Percentiles rank a stretch among this genome's conserved stretches.
These are phyloP conservation scores for Drosophila seguyi DNA, from an alignment of 1,140 invertebrate genomes.

Conservation along the genomic window DNA sequence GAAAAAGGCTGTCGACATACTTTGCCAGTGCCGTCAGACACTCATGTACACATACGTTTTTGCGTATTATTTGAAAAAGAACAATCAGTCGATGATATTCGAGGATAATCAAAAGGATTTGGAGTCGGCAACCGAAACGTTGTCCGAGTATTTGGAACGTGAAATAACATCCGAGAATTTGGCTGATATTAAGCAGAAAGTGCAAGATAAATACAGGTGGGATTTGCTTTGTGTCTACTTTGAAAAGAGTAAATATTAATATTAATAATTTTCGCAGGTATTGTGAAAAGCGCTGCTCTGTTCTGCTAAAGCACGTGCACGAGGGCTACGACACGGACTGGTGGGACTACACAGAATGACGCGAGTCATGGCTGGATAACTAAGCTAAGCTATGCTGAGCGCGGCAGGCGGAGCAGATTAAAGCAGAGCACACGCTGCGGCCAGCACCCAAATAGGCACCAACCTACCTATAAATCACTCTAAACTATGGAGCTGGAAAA, in stretches of 20 bases:
- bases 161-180: constrained; percentile 99
- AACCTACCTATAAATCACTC: not conserved
- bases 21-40: constrained; percentile 98
- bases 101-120: constrained; percentile 99
- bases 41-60: constrained; percentile 99
- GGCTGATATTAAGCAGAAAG: constrained; percentile 99
- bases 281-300: constrained; percentile 97
- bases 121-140: constrained; percentile 97
- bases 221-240: no score
- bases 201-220: constrained; percentile 99
- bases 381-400: constrained; percentile 55
- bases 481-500: not conserved
- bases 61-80: constrained; percentile 98
- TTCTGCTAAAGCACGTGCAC: constrained; percentile 97
- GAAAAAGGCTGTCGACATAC: constrained; percentile 98
- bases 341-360: constrained; percentile 97
- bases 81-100: constrained; percentile 99
- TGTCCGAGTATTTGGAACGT: constrained; percentile 98
- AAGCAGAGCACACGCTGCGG: constrained; percentile 8
- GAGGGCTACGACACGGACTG: constrained; percentile 99
- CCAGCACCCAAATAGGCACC: not conserved
- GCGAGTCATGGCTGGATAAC: constrained; percentile 81
- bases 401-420: constrained; percentile 23
- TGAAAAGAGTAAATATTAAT: no score
- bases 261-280: constrained; percentile 87